Base-by-base conservation (phyloP, 2,888 invertebrate species). In the Tetragonisca angustula region DNA sequence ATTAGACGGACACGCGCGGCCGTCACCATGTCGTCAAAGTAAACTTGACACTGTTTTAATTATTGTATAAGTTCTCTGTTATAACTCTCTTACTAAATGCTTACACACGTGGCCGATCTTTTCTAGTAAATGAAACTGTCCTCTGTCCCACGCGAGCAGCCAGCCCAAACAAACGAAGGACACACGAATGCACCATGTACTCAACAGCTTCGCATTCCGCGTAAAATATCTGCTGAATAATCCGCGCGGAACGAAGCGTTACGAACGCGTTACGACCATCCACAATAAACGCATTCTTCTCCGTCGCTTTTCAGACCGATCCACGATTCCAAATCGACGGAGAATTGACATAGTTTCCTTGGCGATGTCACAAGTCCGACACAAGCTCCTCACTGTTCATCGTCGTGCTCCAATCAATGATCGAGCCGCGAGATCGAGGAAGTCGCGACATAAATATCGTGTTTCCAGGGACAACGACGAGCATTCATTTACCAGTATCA, bases 371-470 rank as follows among this genome's bases (percentile, higher is more conserved):
- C 9, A 9, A 9, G 1, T 43, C 15, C 15, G 36, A n/a, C 50
- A 87, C 81, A 89, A 83, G 78, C 81, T 52, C 56, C 11, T 24
- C 68, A 69, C 84, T 89, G 87, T 87, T 89, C 81, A 13, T 72
- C 62, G 69, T 19, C 62, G 59, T 62, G 32, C n/a, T 84, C 74
- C 75, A 56, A 62, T 75, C 61, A 72, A 84, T 56, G 76, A 76
- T 75, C 65, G 50, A 83, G 84, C 71, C 76, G 64, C 77, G 76
- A 79, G 75, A 83, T 79, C 87, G 75, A 64, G 74, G 84, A 87
- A 87, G 70, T 76, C 67, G 76, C 71, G 85, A 67, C 80, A 81
- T 86, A 85, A 90, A 90, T 88, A 87, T 84, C 81, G 65, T 43
- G 83, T 84, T 78, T 62, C 19, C 64, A n/a, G 65, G 65, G 80